Evolutionary conservation across 2,888 invertebrate species (phyloP).

Genomic region (Aricia artaxerxes): DNA sequence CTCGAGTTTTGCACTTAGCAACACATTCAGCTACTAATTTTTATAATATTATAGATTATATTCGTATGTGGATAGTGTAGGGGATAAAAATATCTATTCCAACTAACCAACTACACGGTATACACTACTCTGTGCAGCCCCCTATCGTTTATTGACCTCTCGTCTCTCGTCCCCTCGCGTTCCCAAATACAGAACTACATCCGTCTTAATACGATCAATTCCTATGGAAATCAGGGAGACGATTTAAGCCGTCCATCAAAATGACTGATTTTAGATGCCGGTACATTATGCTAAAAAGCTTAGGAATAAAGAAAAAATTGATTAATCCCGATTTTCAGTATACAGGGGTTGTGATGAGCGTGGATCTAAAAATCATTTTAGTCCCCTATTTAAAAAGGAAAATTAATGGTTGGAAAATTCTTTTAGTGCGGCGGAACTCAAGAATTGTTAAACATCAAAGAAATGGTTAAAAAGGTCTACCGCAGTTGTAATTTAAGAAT

Average conservation of each 20-base stretch:
- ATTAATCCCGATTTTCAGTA: background rate
- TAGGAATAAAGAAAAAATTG: background rate
- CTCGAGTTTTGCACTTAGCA: too few species aligned
- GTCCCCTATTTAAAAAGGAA: background rate
- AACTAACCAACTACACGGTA: background rate
- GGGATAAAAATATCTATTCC: too few species aligned
- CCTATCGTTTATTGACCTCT: slow-evolving; percentile 68
- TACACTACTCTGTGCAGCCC: slow-evolving; percentile 44
- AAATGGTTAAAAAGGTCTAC: background rate
- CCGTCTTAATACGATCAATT: slow-evolving; percentile 51
- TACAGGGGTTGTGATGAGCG: background rate
- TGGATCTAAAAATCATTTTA: background rate
- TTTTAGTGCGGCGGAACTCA: background rate
- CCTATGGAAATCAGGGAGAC: slow-evolving; percentile 38
- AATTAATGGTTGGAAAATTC: background rate
- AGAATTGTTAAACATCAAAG: background rate
- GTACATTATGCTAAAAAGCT: slow-evolving; percentile 16
- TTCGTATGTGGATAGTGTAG: too few species aligned
- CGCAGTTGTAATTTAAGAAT: too few species aligned
- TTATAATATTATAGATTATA: too few species aligned
- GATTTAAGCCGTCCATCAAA: slow-evolving; percentile 18
- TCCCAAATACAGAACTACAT: slow-evolving; percentile 53
- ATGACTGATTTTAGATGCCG: slow-evolving; percentile 2
- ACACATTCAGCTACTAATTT: too few species aligned
- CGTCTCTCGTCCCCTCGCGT: slow-evolving; percentile 65